phyloP scores from a whole-genome alignment of 2,797 vertebrate species.

The Megalops cyprinoides region DNA sequence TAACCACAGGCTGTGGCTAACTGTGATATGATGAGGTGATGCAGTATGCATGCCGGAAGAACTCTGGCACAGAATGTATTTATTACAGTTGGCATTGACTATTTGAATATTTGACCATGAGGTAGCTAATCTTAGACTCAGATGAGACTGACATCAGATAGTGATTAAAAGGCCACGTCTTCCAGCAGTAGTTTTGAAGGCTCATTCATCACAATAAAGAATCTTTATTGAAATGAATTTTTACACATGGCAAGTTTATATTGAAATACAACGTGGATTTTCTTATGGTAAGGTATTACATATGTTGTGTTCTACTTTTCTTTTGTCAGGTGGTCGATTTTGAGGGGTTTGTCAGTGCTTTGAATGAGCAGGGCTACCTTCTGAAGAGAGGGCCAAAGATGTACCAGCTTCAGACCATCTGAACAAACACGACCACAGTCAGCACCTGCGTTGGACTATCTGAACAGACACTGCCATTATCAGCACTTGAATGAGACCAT shows the following conservation, averaged over 20 bases:
- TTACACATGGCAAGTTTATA: not conserved
- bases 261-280: not conserved
- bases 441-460: not conserved
- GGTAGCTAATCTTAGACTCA: no score
- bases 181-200: no score
- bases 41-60: no score
- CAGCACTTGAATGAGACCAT: not conserved
- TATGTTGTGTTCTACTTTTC: slow-evolving; percentile 30
- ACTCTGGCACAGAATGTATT: no score
- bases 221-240: no score
- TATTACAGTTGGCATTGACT: no score
- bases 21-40: no score
- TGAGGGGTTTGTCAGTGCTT: slow-evolving; percentile 87
- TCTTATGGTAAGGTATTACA: not conserved
- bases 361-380: slow-evolving; percentile 96
- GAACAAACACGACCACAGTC: slow-evolving; percentile 38
- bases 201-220: no score
- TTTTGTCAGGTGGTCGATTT: slow-evolving; percentile 86
- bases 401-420: slow-evolving; percentile 93
- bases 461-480: not conserved
- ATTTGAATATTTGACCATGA: no score
- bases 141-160: no score
- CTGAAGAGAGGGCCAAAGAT: slow-evolving; percentile 88
- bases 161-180: no score
- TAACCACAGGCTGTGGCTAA: no score